Evolutionary conservation across 2,113 vertebrate genomes (phyloP).

Genomic region (Hemibagrus wyckioides): DNA sequence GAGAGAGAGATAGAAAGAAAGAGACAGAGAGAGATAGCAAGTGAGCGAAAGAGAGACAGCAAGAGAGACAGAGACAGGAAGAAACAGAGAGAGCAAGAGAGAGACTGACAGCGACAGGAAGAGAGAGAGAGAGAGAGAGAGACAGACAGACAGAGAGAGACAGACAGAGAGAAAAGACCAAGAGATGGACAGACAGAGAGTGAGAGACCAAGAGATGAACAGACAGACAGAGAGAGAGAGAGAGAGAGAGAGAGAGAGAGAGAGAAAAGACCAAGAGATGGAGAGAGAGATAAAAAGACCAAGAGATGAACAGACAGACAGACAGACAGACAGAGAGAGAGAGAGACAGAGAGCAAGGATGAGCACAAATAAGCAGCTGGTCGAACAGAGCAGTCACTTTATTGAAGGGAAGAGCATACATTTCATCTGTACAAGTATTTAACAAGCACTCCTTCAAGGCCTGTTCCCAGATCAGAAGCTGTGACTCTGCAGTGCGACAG

Average conservation of each 20-base stretch:
- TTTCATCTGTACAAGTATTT: constrained; percentile 89
- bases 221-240: no score
- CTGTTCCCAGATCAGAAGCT: constrained; percentile 62
- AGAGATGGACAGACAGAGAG: no score
- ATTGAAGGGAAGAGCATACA: constrained; percentile 82
- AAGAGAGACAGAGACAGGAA: neutral
- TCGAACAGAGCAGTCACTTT: constrained; percentile 75
- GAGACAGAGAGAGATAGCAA: neutral
- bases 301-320: neutral
- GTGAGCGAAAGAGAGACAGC: neutral
- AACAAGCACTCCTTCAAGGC: constrained; percentile 81
- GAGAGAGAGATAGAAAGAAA: no score
- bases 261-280: no score
- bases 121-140: no score
- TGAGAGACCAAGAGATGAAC: no score
- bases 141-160: neutral
- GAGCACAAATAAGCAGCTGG: neutral
- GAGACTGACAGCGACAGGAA: no score
- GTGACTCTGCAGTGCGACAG: constrained; percentile 73
- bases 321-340: neutral
- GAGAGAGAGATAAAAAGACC: no score
- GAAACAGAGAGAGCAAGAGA: no score
- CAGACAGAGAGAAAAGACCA: neutral
- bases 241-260: no score
- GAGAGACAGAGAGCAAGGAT: neutral